Conservation (phyloP, 1,140 invertebrate genomes). For the Lithobius niger region DNA sequence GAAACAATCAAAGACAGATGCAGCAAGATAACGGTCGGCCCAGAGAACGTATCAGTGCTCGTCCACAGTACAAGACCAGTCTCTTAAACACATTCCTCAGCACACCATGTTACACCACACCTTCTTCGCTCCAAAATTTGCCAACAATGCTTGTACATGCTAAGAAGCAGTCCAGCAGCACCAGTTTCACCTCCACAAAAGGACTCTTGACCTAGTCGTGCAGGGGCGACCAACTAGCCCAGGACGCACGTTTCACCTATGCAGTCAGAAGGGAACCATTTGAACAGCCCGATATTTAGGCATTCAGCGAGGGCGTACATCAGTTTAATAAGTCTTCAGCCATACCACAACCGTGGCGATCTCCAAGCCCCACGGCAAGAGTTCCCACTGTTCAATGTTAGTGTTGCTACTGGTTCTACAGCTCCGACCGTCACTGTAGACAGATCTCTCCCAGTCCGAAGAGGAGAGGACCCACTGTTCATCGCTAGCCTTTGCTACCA, state of each 20-base stretch:
- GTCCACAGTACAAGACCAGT: no score
- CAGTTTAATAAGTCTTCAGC: neutral
- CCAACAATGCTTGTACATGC: no score
- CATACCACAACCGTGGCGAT: neutral
- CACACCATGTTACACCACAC: no score
- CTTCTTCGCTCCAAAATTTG: no score
- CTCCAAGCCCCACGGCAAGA: neutral
- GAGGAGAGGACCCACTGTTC: neutral
- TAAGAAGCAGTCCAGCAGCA: neutral
- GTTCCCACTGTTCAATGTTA: neutral
- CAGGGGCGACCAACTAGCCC: neutral
- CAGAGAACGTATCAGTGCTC: no score
- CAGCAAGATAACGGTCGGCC: no score
- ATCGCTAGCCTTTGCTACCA: neutral
- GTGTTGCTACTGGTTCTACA: neutral
- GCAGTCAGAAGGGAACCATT: neutral
- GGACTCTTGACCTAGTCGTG: neutral
- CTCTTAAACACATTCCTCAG: no score
- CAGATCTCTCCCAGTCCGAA: neutral
- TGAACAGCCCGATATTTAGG: neutral
- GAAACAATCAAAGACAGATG: no score
- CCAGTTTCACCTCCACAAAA: neutral
- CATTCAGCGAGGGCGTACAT: neutral
- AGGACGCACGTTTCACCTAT: neutral
- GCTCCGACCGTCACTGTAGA: neutral